phyloP scores from a whole-genome alignment of 2,888 invertebrate species.

The Cataglyphis altisquamis region DNA sequence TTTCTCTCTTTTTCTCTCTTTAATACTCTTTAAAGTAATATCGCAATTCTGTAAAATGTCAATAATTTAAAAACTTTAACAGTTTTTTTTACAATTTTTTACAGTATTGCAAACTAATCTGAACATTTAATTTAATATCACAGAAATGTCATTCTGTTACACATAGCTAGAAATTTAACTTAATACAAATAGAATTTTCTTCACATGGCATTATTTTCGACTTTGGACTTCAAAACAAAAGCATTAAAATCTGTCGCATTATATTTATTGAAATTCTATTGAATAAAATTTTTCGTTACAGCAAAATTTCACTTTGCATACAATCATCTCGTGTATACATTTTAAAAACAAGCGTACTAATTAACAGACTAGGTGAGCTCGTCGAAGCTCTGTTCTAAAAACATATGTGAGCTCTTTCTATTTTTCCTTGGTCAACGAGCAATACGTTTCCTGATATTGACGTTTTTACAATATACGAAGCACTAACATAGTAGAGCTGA shows the following conservation, averaged over 20 bases:
- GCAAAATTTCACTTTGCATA: not conserved
- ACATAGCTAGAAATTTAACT: not conserved
- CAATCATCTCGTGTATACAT: not conserved
- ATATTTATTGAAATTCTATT: not conserved
- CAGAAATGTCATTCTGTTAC: not conserved
- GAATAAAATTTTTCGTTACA: not conserved
- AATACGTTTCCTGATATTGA: constrained; percentile 73
- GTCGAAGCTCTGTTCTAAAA: constrained; percentile 46
- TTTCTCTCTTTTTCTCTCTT: not conserved
- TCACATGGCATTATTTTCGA: not conserved
- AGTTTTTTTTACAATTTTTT: constrained; percentile 10
- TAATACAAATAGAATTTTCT: not conserved
- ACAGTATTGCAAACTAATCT: not conserved
- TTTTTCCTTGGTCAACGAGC: constrained; percentile 60
- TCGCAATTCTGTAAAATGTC: not conserved
- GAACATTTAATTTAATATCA: not conserved
- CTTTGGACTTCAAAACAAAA: constrained; percentile 16
- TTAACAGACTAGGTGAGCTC: not conserved
- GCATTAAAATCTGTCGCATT: not conserved
- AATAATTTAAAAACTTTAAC: not conserved
- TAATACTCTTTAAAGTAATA: not conserved
- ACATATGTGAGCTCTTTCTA: constrained; percentile 41
- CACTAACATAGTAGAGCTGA: constrained; percentile 18
- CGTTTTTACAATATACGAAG: constrained; percentile 57
- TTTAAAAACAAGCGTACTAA: constrained; percentile 20